A percentile compares a stretch with the other conserved stretches of the same genome.
These are phyloP conservation scores for Daboia siamensis DNA, from an alignment of 2,113 vertebrate genomes.

Conservation along the genomic window DNA sequence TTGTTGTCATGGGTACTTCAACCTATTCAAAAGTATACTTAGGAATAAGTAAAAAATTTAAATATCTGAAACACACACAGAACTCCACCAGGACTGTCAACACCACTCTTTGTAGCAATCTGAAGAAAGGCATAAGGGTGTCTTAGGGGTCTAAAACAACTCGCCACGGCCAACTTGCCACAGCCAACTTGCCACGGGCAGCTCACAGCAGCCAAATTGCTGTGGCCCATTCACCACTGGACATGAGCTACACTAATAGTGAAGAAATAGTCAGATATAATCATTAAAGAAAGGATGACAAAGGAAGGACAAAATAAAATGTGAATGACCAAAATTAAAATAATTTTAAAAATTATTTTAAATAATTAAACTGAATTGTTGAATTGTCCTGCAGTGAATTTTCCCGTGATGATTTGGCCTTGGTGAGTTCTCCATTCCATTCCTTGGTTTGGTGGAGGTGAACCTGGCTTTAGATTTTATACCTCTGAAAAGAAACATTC, in stretches of 20 bases:
- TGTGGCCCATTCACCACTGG: rapidly evolving
- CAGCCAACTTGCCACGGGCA: too few species aligned
- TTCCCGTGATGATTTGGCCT: not conserved
- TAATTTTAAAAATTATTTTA: not conserved
- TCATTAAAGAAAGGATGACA: not conserved
- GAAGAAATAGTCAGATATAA: not conserved
- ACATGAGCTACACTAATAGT: not conserved
- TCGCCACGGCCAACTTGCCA: too few species aligned
- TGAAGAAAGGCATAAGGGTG: not conserved
- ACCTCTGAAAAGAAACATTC: not conserved
- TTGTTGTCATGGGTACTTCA: constrained; percentile 50
- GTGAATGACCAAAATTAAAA: not conserved
- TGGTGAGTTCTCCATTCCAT: not conserved
- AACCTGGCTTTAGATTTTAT: not conserved
- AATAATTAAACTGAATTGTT: not conserved
- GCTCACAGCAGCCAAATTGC: too few species aligned
- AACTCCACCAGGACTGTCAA: not conserved
- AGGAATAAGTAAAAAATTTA: constrained; percentile 14
- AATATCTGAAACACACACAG: constrained; percentile 10
- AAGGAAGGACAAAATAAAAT: not conserved
- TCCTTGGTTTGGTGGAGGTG: not conserved
- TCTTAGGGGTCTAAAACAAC: not conserved
- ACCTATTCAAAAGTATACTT: not conserved
- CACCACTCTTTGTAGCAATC: not conserved
- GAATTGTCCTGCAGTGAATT: not conserved